Percentiles rank a stretch among this genome's conserved stretches.
Evolutionary conservation across 2,888 invertebrate species (phyloP).

Genomic region (Rhamnusium bicolor): DNA sequence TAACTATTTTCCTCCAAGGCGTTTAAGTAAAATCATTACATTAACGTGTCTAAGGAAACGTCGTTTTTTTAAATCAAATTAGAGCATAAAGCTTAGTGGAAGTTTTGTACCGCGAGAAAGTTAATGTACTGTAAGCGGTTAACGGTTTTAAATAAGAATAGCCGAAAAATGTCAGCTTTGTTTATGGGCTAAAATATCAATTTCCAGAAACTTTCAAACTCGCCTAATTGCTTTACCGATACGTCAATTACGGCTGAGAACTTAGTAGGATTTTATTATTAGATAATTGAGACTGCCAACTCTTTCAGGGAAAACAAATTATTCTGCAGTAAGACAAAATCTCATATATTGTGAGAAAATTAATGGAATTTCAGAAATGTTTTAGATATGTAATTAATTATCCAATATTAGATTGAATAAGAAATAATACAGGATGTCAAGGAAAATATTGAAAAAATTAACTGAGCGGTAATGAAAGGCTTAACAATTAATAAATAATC

Average conservation of each 20-base stretch:
- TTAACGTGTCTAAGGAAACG: not conserved
- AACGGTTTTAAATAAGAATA: constrained; percentile 32
- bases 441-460: too few species aligned
- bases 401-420: too few species aligned
- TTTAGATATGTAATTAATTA: too few species aligned
- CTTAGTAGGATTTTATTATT: constrained; percentile 4
- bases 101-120: not conserved
- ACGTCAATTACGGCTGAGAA: constrained; percentile 34
- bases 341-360: not conserved
- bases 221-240: constrained; percentile 35
- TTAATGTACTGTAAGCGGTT: constrained; percentile 30
- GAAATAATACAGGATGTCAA: too few species aligned
- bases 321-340: not conserved
- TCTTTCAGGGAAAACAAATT: not conserved
- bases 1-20: not conserved
- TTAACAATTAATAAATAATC: too few species aligned
- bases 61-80: not conserved
- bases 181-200: constrained; percentile 36
- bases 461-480: too few species aligned
- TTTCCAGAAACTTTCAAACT: constrained; percentile 31
- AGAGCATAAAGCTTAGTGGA: not conserved
- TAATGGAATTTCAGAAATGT: too few species aligned
- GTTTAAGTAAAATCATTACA: too few species aligned
- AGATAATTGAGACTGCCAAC: constrained; percentile 15
- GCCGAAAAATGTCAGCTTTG: constrained; percentile 32